Conservation (phyloP, 2,888 invertebrate species). For the Pollenia angustigena region DNA sequence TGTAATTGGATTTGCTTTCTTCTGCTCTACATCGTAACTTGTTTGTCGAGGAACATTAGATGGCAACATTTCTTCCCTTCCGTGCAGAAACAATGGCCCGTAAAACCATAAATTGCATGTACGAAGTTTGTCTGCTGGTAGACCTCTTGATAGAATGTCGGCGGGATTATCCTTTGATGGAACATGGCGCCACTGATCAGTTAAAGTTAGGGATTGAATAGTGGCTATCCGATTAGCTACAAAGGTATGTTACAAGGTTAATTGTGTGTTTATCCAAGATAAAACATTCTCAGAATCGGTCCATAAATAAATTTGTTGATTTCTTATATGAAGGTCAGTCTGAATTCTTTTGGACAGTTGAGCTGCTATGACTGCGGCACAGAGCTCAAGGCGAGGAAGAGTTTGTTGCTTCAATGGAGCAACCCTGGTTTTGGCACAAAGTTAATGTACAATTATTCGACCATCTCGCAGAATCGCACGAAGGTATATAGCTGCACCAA, state of each 20-base stretch:
- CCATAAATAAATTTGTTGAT: background rate
- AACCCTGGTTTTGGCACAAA: slow-evolving; percentile 2
- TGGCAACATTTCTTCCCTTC: slow-evolving; percentile 19
- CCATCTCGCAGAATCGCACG: background rate
- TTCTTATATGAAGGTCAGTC: background rate
- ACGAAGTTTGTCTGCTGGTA: background rate
- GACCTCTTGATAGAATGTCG: background rate
- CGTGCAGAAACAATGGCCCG: slow-evolving; percentile 16
- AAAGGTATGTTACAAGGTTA: background rate
- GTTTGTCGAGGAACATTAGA: too few species aligned
- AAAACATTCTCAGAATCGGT: slow-evolving; percentile 13
- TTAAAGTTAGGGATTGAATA: background rate
- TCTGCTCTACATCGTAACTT: too few species aligned
- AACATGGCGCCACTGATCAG: slow-evolving; percentile 24
- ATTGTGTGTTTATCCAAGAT: slow-evolving; percentile 17
- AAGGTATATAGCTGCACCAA: background rate
- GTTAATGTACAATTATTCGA: background rate
- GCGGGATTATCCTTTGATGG: slow-evolving; percentile 1
- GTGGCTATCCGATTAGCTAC: slow-evolving; percentile 12
- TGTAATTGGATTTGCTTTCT: too few species aligned
- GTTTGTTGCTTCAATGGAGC: background rate
- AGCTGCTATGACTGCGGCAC: background rate
- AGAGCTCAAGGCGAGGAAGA: background rate
- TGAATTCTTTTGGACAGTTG: background rate
- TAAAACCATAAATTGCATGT: slow-evolving; percentile 13